A percentile compares a stretch with the other conserved stretches of the same genome.
These are phyloP conservation scores for Buteo buteo DNA, from an alignment of 2,113 vertebrate genomes.

Conservation along the genomic window DNA sequence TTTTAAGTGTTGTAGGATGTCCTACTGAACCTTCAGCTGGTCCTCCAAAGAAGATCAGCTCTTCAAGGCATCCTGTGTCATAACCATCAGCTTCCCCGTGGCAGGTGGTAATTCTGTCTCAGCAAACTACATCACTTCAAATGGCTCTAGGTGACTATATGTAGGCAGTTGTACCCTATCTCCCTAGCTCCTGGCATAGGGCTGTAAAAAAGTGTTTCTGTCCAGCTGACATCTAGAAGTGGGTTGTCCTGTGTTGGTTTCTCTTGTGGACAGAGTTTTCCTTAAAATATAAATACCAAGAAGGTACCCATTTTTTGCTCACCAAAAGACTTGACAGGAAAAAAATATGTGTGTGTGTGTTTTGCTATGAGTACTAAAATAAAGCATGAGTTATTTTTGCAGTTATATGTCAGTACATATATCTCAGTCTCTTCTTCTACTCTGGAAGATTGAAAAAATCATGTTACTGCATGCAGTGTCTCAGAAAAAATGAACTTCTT, in stretches of 20 bases:
- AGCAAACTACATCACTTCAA: neutral
- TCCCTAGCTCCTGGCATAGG: neutral
- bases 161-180: neutral
- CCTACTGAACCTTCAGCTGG: neutral
- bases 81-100: fast-evolving
- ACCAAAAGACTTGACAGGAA: neutral
- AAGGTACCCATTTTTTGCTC: neutral
- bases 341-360: neutral
- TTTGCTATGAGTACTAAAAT: neutral
- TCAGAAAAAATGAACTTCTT: neutral
- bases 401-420: neutral
- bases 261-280: neutral
- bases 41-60: neutral
- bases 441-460: neutral
- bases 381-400: neutral
- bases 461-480: no score
- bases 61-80: neutral
- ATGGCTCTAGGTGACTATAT: no score
- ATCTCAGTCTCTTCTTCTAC: neutral
- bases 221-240: neutral
- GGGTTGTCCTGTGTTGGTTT: neutral
- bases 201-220: neutral
- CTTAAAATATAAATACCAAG: neutral
- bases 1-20: neutral
- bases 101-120: neutral